These are phyloP conservation scores for Zoanthus solanderi DNA, from an alignment of 92 coral and sea anemone genomes.

Conservation along the genomic window DNA sequence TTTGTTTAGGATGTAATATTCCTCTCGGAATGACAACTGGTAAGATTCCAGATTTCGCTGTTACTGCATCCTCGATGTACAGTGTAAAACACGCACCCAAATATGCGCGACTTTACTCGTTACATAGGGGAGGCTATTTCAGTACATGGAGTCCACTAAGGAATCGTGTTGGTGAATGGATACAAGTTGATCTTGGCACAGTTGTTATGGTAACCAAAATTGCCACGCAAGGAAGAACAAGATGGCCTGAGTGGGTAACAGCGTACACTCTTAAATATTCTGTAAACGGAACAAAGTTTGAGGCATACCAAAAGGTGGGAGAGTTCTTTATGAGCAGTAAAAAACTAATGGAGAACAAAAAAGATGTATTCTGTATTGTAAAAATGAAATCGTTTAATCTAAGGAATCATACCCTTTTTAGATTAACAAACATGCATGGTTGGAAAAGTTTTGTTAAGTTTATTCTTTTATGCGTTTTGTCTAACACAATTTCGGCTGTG, in stretches of 20 bases:
- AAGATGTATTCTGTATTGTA: too few species aligned
- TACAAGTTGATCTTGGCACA: conserved; percentile 13
- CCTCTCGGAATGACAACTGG: conserved; percentile 1
- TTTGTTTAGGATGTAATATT: not conserved
- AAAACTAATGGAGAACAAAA: too few species aligned
- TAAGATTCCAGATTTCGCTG: conserved; percentile 13
- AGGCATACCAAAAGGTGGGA: too few species aligned
- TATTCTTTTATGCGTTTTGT: too few species aligned
- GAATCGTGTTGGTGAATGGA: not conserved
- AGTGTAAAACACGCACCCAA: not conserved
- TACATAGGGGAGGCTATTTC: not conserved
- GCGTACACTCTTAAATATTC: too few species aligned
- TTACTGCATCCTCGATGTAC: not conserved
- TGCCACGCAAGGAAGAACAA: not conserved
- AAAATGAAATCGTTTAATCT: too few species aligned
- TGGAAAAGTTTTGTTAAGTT: too few species aligned
- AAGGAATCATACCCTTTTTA: too few species aligned
- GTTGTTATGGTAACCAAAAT: conserved; percentile 12
- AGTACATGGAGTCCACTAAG: not conserved
- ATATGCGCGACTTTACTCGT: not conserved
- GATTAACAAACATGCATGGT: too few species aligned
- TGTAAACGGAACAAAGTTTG: too few species aligned
- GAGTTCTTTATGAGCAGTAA: too few species aligned
- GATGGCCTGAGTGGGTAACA: not conserved
- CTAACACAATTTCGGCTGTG: too few species aligned